phyloP scores from a whole-genome alignment of 1,140 invertebrate genomes.

The Drosophila asahinai region DNA sequence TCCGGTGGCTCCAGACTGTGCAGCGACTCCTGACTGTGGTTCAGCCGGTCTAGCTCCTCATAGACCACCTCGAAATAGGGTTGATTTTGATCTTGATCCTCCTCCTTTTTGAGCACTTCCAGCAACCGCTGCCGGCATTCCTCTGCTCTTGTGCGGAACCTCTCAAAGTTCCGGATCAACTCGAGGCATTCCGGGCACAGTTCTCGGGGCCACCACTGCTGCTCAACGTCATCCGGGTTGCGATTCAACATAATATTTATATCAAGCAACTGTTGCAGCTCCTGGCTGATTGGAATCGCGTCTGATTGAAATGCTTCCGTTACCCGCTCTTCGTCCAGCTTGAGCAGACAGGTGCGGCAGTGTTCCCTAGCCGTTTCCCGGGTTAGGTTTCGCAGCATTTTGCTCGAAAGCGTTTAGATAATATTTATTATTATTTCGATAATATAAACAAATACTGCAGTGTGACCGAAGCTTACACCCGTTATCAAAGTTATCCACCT shows the following conservation, averaged over 20 bases:
- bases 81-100: neutral
- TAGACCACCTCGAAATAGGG: conserved; percentile 62
- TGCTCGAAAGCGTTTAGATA: neutral
- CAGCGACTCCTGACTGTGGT: neutral
- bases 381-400: conserved; percentile 22
- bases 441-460: conserved; percentile 19
- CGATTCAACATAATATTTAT: conserved; percentile 9
- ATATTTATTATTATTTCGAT: neutral
- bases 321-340: conserved; percentile 26
- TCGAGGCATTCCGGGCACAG: conserved; percentile 46
- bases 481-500: no score
- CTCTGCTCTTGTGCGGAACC: conserved; percentile 46
- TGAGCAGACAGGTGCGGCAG: conserved; percentile 63
- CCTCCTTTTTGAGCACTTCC: conserved; percentile 14
- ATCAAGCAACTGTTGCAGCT: conserved; percentile 35
- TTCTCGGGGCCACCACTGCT: conserved; percentile 31
- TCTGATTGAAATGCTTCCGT: neutral
- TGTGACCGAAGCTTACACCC: neutral
- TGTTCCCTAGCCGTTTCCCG: conserved; percentile 30
- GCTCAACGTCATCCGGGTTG: conserved; percentile 13
- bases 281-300: conserved; percentile 3
- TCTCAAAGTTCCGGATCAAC: conserved; percentile 27
- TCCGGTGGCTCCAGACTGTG: conserved; percentile 18
- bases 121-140: conserved; percentile 40
- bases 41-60: conserved; percentile 8